Evolutionary conservation across 2,113 vertebrate genomes (phyloP).

Genomic region (Agapornis roseicollis): DNA sequence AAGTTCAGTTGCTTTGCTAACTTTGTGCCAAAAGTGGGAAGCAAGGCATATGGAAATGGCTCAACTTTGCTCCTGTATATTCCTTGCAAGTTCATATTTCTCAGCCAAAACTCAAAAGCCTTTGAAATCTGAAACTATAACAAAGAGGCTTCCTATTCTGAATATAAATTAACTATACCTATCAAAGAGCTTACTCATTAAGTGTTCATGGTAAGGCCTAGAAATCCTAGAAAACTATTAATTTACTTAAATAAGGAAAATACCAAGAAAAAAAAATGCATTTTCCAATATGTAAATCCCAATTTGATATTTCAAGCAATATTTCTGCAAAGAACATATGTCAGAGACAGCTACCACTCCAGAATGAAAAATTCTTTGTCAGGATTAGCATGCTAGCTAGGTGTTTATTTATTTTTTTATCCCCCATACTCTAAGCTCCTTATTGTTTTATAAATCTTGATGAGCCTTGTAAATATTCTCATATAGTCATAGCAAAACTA

Average conservation of each 20-base stretch:
- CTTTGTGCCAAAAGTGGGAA: neutral
- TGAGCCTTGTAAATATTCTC: neutral
- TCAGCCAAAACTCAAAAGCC: neutral
- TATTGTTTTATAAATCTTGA: conserved; percentile 28
- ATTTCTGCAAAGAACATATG: neutral
- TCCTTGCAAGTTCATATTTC: neutral
- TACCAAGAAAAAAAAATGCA: neutral
- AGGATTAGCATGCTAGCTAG: neutral
- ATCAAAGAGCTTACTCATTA: neutral
- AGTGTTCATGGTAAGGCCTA: neutral
- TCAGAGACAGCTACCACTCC: neutral
- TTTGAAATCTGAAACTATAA: neutral
- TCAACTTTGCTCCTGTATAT: neutral
- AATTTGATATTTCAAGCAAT: neutral
- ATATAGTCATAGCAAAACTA: neutral
- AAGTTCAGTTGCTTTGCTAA: neutral
- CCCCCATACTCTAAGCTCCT: neutral
- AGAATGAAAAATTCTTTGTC: neutral
- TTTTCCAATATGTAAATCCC: neutral
- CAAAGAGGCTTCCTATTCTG: neutral
- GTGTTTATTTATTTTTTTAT: neutral
- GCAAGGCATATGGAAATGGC: neutral
- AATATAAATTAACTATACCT: neutral
- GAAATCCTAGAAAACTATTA: fast-evolving
- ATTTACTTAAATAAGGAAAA: neutral